Conservation (phyloP, 2,888 invertebrate species). For the Erebia aethiops region DNA sequence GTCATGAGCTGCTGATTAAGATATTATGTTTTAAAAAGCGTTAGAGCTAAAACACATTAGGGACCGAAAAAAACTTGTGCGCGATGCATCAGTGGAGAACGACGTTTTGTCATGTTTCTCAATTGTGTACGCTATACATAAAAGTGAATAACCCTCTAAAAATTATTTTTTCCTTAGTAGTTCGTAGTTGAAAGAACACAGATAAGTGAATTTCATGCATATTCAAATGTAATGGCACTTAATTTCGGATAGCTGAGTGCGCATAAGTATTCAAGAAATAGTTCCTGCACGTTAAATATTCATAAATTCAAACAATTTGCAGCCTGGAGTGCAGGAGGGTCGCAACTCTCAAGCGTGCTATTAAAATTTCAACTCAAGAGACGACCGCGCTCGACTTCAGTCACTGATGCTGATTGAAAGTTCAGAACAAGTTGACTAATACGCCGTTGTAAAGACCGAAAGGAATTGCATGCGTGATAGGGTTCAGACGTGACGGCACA, state of each 20-base stretch:
- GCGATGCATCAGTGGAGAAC: no score
- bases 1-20: no score
- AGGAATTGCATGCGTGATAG: constrained; percentile 48
- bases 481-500: constrained; percentile 40
- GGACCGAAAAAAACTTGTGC: no score
- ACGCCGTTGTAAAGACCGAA: constrained; percentile 43
- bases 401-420: constrained; percentile 49
- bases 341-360: constrained; percentile 58
- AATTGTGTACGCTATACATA: no score
- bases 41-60: no score
- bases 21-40: no score
- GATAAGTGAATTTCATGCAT: constrained; percentile 27
- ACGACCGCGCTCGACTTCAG: no score
- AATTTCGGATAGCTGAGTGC: constrained; percentile 46
- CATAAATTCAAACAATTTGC: constrained; percentile 53
- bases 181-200: background rate
- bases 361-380: constrained; percentile 66
- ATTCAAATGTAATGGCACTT: constrained; percentile 46
- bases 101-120: no score
- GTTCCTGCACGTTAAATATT: constrained; percentile 52
- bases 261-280: constrained; percentile 51
- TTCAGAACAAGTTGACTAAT: constrained; percentile 47
- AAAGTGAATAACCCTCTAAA: no score
- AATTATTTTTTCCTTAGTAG: background rate
- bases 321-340: constrained; percentile 50